A percentile compares a stretch with the other conserved stretches of the same genome.
Evolutionary conservation across 2,797 vertebrate species (phyloP).

Genomic region (Urophycis tenuis): DNA sequence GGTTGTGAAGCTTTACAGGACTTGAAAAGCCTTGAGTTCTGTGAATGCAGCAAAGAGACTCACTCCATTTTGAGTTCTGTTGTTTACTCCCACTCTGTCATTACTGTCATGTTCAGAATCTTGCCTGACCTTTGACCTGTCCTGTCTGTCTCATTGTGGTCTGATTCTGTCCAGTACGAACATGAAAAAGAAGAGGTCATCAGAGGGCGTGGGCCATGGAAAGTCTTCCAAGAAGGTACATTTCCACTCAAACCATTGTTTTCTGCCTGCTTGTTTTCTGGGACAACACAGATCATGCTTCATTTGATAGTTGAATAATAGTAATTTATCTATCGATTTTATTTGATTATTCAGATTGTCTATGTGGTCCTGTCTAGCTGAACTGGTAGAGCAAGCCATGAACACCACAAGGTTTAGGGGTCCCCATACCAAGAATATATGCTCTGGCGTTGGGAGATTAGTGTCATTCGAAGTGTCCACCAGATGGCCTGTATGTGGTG

Average conservation of each 20-base stretch:
- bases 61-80: neutral
- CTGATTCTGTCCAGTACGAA: neutral
- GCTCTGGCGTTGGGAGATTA: neutral
- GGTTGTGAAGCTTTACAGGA: no score
- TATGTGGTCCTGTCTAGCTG: neutral
- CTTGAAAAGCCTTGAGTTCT: no score
- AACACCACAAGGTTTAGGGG: neutral
- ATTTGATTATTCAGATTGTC: neutral
- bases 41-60: no score
- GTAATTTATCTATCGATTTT: neutral
- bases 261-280: no score
- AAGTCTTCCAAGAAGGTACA: conserved; percentile 60
- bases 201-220: conserved; percentile 32
- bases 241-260: no score
- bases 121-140: neutral
- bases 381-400: neutral
- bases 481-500: no score
- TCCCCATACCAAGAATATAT: neutral
- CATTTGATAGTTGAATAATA: no score
- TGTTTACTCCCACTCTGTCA: neutral
- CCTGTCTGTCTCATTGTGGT: neutral
- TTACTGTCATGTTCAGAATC: neutral
- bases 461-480: no score
- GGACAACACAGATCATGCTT: no score
- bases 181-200: conserved; percentile 47